These are phyloP conservation scores for Netta rufina DNA, from an alignment of 2,797 vertebrate genomes.

Conservation along the genomic window DNA sequence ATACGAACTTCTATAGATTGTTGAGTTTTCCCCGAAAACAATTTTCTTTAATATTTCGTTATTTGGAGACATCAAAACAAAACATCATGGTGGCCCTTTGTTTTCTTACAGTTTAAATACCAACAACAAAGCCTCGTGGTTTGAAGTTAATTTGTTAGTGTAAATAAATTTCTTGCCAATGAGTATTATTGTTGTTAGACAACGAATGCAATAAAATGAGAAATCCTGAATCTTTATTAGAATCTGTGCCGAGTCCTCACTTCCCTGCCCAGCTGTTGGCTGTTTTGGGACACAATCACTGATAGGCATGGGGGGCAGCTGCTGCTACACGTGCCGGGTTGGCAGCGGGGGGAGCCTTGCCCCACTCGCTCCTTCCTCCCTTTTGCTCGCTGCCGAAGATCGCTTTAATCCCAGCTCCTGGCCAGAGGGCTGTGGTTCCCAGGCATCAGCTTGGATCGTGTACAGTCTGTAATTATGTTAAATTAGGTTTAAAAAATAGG, in stretches of 20 bases:
- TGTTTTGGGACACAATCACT: not conserved
- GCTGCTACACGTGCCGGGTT: not conserved
- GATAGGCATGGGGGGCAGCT: not conserved
- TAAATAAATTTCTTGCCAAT: conserved; percentile 86
- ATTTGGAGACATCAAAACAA: conserved; percentile 71
- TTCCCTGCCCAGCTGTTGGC: not conserved
- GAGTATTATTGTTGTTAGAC: conserved; percentile 84
- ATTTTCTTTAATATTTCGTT: conserved; percentile 68
- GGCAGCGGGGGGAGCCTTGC: not conserved
- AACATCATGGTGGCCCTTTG: conserved; percentile 67
- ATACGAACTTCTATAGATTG: conserved; percentile 72
- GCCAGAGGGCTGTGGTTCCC: not conserved
- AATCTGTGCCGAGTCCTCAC: conserved; percentile 27
- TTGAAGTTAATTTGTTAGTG: conserved; percentile 81
- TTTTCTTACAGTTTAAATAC: conserved; percentile 74
- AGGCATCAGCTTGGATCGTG: not conserved
- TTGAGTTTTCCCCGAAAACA: conserved; percentile 60
- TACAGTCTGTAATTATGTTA: not conserved
- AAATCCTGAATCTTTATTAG: conserved; percentile 67
- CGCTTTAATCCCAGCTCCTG: not conserved
- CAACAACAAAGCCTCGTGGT: conserved; percentile 72
- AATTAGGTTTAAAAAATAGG: not conserved
- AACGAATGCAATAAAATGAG: conserved; percentile 85
- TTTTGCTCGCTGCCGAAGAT: not conserved
- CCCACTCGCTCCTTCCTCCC: not conserved